Conservation (phyloP, 2,797 vertebrate species). For the Gila robusta region DNA sequence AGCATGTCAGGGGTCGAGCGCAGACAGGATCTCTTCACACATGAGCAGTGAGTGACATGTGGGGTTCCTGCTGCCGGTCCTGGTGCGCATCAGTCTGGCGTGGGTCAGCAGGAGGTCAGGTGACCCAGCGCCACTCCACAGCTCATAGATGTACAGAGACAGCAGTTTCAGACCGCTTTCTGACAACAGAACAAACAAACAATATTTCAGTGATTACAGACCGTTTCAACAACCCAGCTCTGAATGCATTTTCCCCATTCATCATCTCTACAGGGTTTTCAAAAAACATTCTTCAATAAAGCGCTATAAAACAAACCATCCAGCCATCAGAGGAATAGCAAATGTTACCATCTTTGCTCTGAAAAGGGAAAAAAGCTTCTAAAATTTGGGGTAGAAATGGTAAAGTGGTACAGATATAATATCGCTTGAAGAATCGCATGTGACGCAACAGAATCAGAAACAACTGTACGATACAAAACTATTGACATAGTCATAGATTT, state of each 20-base stretch:
- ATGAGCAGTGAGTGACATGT: conserved; percentile 65
- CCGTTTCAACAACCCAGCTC: neutral
- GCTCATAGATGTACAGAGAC: conserved; percentile 76
- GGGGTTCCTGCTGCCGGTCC: conserved; percentile 26
- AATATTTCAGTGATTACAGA: neutral
- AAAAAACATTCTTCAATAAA: neutral
- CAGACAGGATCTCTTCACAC: conserved; percentile 70
- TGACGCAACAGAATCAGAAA: no score
- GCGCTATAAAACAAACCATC: no score
- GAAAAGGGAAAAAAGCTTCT: no score
- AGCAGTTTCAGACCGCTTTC: conserved; percentile 74
- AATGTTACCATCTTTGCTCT: no score
- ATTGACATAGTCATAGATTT: no score
- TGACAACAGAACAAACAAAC: conserved; percentile 56
- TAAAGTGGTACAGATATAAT: no score
- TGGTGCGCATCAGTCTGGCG: conserved; percentile 66
- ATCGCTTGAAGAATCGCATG: no score
- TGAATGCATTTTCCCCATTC: neutral
- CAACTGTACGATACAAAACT: no score
- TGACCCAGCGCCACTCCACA: conserved; percentile 75
- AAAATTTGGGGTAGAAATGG: no score
- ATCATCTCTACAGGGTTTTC: neutral
- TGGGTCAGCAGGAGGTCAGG: conserved; percentile 77
- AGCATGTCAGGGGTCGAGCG: conserved; percentile 10
- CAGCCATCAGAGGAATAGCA: no score